Percentiles rank a stretch among this genome's conserved stretches.
Evolutionary conservation across 2,113 vertebrate genomes (phyloP).

Genomic region (Lichenostomus cassidix): DNA sequence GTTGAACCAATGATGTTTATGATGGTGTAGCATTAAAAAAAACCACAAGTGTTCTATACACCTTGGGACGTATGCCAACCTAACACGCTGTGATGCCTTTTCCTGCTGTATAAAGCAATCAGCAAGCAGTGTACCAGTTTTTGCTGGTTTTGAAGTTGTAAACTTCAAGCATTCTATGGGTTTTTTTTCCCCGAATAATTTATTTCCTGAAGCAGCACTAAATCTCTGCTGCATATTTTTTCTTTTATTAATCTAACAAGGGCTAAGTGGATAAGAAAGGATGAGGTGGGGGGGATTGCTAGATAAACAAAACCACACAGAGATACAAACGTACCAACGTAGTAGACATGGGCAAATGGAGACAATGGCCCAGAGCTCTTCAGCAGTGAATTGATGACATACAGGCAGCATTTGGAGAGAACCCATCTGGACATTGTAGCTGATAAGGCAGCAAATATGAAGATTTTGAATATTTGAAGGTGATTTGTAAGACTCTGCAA

Average conservation of each 20-base stretch:
- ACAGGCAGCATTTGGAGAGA: background rate
- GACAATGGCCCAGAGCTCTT: background rate
- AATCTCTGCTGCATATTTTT: background rate
- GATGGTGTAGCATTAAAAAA: background rate
- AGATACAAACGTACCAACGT: background rate
- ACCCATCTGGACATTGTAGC: background rate
- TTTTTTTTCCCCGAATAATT: background rate
- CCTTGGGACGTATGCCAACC: background rate
- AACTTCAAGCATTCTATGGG: background rate
- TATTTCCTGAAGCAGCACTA: background rate
- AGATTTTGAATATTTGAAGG: background rate
- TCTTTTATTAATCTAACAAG: background rate
- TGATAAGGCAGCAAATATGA: background rate
- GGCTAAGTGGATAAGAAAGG: background rate
- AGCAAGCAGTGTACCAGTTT: background rate
- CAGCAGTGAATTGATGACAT: background rate
- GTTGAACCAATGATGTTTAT: background rate
- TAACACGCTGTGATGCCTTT: background rate
- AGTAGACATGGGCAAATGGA: background rate
- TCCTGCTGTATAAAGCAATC: background rate
- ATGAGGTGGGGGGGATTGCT: background rate
- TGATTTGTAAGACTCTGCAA: background rate
- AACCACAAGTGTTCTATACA: rapidly evolving
- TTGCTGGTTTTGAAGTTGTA: background rate
- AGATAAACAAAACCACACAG: background rate